Base-by-base conservation (phyloP, 2,113 vertebrate genomes). In the Ifrita kowaldi region DNA sequence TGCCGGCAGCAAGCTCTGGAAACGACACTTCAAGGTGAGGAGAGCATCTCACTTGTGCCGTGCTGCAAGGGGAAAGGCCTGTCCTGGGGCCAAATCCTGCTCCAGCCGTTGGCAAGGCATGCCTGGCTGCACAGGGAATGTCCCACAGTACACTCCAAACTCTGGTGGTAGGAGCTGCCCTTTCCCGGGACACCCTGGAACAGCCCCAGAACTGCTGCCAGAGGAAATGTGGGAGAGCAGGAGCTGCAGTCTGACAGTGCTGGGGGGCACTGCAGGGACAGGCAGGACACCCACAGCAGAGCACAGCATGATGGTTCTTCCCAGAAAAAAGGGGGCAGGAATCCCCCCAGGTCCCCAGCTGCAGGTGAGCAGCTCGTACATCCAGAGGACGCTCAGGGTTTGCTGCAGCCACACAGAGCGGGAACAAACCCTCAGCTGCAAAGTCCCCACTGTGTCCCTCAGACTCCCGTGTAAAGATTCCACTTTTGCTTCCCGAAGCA, bases 31-130 rank as follows among this genome's bases (percentile, higher is more conserved):
- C 30, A 19, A 39, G 75, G 79, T 15, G 71, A 83, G 44, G 22
- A 49, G n/a, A 92, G 76, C 50, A 80, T 8, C 83, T 69, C 21
- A 0, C n/a, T 16, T 37, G 56, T 22, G 13, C 56, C 0, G 0
- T 10, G 44, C 16, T 42, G 56, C 62, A 37, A 30, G 75, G 47
- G 22, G 18, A 56, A 59, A 71, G 44, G 21, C 44, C 79, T 44
- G 16, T 37, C 70, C 75, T 3, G 13, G n/a, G 75, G 65, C 56
- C 75, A 65, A 26, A 46, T 21, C 55, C 82, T 6, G 9, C 90
- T 26, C 64, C 11, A 41, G 81, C 24, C 60, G 3, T 1, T 5
- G 33, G 5, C 17, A 52, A 24, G 33, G 9, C 1, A 1, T 8
- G 35, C 4, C 65, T 28, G 65, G 56, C 69, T 57, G 56, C 0